Percentiles rank a stretch among this genome's conserved stretches.
These are phyloP conservation scores for Alouatta palliata DNA, from an alignment of 2,113 vertebrate species.

Conservation along the genomic window DNA sequence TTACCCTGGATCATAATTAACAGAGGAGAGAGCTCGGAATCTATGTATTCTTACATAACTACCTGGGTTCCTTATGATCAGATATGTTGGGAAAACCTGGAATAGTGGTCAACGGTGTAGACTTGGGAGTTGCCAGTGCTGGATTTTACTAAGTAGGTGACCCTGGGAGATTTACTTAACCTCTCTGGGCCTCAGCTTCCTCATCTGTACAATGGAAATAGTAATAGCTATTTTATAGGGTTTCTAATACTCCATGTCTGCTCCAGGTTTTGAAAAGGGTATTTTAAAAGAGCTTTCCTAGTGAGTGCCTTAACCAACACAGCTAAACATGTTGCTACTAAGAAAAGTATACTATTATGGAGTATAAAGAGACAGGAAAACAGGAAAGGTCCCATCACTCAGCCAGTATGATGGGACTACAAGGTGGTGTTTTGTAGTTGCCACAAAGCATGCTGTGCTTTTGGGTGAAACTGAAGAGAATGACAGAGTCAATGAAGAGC, in stretches of 20 bases:
- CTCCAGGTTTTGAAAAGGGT: background rate
- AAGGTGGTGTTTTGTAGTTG: background rate
- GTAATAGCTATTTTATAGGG: background rate
- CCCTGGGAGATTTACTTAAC: background rate
- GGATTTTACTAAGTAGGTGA: background rate
- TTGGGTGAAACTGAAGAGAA: too few relatives aligned
- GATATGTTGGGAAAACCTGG: background rate
- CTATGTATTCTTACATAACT: background rate
- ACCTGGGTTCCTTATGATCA: background rate
- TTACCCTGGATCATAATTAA: background rate
- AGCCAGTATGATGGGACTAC: too few relatives aligned
- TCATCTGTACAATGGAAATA: background rate
- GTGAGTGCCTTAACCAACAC: background rate
- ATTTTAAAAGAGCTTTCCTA: background rate
- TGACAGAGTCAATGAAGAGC: too few relatives aligned
- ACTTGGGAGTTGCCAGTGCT: background rate
- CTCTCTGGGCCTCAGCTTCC: background rate
- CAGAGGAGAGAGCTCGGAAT: background rate
- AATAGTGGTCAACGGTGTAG: background rate
- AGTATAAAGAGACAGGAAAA: background rate
- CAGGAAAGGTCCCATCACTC: background rate
- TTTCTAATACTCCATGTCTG: background rate
- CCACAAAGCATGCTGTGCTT: background rate
- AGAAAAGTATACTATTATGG: accelerated
- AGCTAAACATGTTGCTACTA: background rate